phyloP scores from a whole-genome alignment of 2,888 invertebrate species.

The Trachelus stipa region DNA sequence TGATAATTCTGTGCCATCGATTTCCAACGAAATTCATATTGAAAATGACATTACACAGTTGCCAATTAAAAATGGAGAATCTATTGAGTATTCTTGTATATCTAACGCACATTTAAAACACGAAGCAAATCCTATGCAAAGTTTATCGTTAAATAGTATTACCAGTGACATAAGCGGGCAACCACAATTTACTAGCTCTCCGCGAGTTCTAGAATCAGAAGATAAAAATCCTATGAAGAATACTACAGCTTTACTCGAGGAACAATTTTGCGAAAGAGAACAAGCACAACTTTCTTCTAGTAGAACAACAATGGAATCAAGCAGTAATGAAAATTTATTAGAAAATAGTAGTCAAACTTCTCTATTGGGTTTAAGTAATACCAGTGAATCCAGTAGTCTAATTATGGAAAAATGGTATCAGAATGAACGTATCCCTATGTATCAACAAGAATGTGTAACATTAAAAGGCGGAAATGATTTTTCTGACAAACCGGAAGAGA shows the following conservation, averaged over 20 bases:
- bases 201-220: constrained; percentile 16
- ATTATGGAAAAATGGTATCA: constrained; percentile 21
- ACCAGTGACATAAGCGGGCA: constrained; percentile 21
- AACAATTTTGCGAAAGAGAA: neutral
- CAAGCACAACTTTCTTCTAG: neutral
- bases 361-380: constrained; percentile 23
- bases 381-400: constrained; percentile 17
- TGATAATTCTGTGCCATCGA: neutral
- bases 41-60: neutral
- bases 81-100: neutral
- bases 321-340: constrained; percentile 9
- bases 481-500: constrained; percentile 25
- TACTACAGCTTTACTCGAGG: neutral
- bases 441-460: constrained; percentile 7
- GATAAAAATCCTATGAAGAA: neutral
- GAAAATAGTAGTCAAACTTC: constrained; percentile 26
- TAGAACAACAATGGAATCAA: neutral
- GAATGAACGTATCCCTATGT: constrained; percentile 20
- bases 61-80: neutral
- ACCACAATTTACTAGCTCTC: constrained; percentile 49
- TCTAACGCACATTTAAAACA: neutral
- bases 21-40: neutral
- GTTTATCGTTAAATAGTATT: constrained; percentile 15
- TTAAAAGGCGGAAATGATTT: constrained; percentile 21
- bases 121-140: neutral